Evolutionary conservation across 2,113 vertebrate genomes (phyloP).

Genomic region (Puffinus mauretanicus): DNA sequence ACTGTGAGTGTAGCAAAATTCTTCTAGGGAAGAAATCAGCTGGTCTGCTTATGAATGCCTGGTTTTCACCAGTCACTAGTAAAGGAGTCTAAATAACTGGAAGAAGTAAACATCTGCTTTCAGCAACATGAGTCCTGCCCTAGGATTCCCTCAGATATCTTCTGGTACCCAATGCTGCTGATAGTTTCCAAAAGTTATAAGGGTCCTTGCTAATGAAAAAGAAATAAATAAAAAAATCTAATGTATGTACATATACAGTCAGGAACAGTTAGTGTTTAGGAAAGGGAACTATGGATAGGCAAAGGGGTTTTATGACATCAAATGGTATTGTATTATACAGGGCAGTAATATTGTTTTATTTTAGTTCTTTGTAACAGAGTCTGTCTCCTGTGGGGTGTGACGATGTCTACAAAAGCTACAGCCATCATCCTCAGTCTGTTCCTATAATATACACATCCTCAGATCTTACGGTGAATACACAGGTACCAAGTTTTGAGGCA

Average conservation of each 20-base stretch:
- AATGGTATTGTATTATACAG: background rate
- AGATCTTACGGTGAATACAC: background rate
- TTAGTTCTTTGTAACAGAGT: background rate
- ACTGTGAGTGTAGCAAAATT: background rate
- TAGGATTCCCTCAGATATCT: background rate
- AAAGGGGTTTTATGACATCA: background rate
- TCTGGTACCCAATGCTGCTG: background rate
- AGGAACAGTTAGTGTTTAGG: background rate
- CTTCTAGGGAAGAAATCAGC: background rate
- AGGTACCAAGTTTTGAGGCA: background rate
- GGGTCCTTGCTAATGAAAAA: background rate
- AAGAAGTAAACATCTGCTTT: background rate
- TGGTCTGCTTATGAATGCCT: background rate
- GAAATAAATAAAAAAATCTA: background rate
- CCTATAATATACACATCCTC: background rate
- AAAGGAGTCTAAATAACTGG: background rate
- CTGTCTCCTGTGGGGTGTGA: background rate
- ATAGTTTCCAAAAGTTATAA: background rate
- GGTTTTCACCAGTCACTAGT: background rate
- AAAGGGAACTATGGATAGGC: background rate
- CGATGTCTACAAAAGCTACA: background rate
- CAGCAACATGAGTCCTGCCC: background rate
- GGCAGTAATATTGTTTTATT: background rate
- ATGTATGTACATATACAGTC: accelerated
- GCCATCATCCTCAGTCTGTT: background rate